phyloP scores from a whole-genome alignment of 1,140 invertebrate genomes.

The Brevipalpus yothersi region DNA sequence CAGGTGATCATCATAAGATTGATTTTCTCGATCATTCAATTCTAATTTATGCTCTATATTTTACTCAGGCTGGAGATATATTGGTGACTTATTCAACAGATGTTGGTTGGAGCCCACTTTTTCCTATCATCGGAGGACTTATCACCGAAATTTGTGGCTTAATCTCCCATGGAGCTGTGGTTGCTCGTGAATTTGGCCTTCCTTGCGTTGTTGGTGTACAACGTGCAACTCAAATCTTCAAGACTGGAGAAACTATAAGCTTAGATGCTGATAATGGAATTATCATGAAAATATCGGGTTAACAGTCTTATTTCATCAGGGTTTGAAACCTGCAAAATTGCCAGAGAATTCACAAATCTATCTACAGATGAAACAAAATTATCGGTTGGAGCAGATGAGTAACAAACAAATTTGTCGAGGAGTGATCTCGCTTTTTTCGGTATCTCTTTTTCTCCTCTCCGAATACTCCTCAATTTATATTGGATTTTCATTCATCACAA shows the following conservation, averaged over 20 bases:
- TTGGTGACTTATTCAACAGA: slow-evolving; percentile 52
- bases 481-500: too few relatives aligned
- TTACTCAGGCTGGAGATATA: slow-evolving; percentile 35
- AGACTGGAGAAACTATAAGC: slow-evolving; percentile 27
- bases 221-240: slow-evolving; percentile 36
- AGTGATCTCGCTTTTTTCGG: too few relatives aligned
- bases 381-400: too few relatives aligned
- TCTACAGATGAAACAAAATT: too few relatives aligned
- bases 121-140: slow-evolving; percentile 47
- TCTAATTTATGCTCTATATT: background rate
- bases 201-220: slow-evolving; percentile 50
- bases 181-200: slow-evolving; percentile 60
- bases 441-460: too few relatives aligned
- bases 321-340: too few relatives aligned
- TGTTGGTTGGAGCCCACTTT: slow-evolving; percentile 65
- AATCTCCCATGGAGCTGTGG: slow-evolving; percentile 61
- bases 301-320: too few relatives aligned
- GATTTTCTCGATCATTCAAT: background rate
- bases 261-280: slow-evolving; percentile 15
- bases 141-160: slow-evolving; percentile 61
- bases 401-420: too few relatives aligned
- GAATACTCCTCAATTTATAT: too few relatives aligned
- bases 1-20: slow-evolving; percentile 15
- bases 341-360: too few relatives aligned
- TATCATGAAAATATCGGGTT: slow-evolving; percentile 2